phyloP scores from a whole-genome alignment of 2,888 invertebrate species.

The Drosophila antonietae region DNA sequence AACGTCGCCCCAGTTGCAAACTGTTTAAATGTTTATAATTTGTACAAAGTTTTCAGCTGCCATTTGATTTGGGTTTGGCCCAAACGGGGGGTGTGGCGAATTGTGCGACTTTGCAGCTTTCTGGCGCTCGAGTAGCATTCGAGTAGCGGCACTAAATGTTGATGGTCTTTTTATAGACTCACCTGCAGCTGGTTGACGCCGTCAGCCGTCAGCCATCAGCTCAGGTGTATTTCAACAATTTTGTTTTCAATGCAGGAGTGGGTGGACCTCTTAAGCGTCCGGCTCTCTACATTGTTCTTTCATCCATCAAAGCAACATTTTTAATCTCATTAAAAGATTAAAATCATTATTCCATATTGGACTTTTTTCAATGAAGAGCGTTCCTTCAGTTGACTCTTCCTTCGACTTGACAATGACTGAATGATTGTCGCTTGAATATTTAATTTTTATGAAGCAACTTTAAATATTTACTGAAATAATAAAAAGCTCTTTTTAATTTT shows the following conservation, averaged over 20 bases:
- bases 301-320: constrained; percentile 5
- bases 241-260: constrained; percentile 39
- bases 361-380: background rate
- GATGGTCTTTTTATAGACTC: constrained; percentile 68
- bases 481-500: too few relatives aligned
- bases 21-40: constrained; percentile 72
- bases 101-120: constrained; percentile 20
- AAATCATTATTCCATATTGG: background rate
- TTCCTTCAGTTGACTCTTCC: background rate
- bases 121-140: constrained; percentile 17
- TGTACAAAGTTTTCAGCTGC: constrained; percentile 61
- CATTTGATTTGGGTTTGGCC: constrained; percentile 28
- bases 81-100: background rate
- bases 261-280: constrained; percentile 25
- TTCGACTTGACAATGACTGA: background rate
- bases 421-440: background rate
- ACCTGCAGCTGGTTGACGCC: constrained; percentile 40
- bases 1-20: constrained; percentile 60
- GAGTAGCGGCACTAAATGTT: constrained; percentile 53
- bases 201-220: constrained; percentile 3
- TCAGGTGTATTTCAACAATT: constrained; percentile 51
- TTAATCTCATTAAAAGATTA: constrained; percentile 2
- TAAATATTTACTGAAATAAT: too few relatives aligned
- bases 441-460: background rate
- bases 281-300: background rate